phyloP scores from a whole-genome alignment of 2,797 vertebrate genomes.

The Limnodromus scolopaceus region DNA sequence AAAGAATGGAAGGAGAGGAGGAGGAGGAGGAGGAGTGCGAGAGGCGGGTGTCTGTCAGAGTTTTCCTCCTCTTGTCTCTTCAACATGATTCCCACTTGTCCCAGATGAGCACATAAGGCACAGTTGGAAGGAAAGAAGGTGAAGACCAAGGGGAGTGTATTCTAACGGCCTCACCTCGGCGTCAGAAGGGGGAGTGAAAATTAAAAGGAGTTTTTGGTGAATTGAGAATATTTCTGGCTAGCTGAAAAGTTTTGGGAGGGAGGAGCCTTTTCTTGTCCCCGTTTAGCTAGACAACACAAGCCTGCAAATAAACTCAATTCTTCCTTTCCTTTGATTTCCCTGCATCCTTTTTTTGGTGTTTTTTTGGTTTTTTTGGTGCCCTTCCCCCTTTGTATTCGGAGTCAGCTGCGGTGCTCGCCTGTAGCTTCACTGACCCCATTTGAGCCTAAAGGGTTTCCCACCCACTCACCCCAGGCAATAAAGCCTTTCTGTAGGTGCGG shows the following conservation, averaged over 20 bases:
- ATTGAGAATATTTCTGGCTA: not conserved
- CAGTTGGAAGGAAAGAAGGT: not conserved
- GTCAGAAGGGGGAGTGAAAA: not conserved
- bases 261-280: not conserved
- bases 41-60: not conserved
- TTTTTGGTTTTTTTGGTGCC: not conserved
- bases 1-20: not conserved
- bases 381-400: not conserved
- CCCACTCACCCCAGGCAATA: not conserved
- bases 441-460: not conserved
- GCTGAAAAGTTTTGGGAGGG: not conserved
- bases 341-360: not conserved
- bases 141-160: not conserved
- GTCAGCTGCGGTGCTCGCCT: not conserved
- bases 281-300: not conserved
- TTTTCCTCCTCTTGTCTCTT: not conserved
- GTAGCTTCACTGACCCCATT: not conserved
- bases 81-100: not conserved
- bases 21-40: not conserved
- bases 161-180: not conserved
- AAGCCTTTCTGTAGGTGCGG: constrained; percentile 29
- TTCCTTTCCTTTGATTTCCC: constrained; percentile 17
- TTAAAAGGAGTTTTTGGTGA: not conserved
- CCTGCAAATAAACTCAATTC: not conserved
- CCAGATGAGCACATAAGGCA: not conserved